These are phyloP conservation scores for Clarias macrocephalus DNA, from an alignment of 2,113 vertebrate genomes.

Conservation along the genomic window DNA sequence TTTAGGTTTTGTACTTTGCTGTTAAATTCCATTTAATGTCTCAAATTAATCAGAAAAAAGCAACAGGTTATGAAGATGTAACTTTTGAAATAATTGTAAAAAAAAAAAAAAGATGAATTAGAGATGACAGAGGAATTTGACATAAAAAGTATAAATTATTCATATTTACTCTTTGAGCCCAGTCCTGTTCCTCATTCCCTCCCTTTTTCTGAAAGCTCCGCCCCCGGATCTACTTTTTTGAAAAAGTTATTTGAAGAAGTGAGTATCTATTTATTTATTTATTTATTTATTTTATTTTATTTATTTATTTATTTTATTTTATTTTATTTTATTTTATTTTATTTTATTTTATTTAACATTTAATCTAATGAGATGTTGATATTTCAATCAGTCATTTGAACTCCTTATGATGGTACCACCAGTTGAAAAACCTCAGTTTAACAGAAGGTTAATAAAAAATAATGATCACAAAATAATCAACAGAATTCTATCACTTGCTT, in stretches of 20 bases:
- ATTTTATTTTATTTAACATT: background rate
- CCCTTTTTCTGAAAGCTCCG: background rate
- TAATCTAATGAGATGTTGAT: background rate
- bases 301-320: background rate
- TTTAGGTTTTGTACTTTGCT: background rate
- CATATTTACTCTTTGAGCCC: background rate
- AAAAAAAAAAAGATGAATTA: background rate
- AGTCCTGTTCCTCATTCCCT: background rate
- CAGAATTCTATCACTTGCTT: background rate
- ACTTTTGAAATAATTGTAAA: background rate
- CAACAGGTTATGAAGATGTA: background rate
- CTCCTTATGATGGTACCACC: background rate
- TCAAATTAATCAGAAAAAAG: background rate
- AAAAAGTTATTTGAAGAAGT: too few species aligned
- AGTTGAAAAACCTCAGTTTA: background rate
- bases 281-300: background rate
- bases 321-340: too few species aligned
- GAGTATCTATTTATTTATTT: background rate
- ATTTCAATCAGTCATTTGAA: background rate
- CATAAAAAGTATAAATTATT: background rate
- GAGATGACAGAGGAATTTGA: background rate
- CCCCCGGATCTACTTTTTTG: background rate
- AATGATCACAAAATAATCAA: background rate
- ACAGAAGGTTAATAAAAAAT: background rate
- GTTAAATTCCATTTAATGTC: background rate